Conservation (phyloP, 2,888 invertebrate species). For the Mythimna vitellina region DNA sequence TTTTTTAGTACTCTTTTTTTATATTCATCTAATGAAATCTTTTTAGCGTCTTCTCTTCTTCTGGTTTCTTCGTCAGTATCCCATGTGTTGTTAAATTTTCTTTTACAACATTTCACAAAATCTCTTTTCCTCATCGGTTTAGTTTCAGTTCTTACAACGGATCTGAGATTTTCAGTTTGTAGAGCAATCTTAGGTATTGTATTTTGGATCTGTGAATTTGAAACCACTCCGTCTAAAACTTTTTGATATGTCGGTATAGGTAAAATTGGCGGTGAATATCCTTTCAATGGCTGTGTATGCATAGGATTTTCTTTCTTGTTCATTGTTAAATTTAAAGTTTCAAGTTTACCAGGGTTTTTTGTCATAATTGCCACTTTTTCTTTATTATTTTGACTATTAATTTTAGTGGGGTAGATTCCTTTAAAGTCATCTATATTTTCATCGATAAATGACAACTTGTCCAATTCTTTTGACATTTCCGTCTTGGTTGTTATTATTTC, state of each 20-base stretch:
- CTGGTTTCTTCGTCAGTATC: slow-evolving; percentile 20
- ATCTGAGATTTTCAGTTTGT: slow-evolving; percentile 1
- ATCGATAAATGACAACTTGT: slow-evolving; percentile 47
- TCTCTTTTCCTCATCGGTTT: slow-evolving; percentile 33
- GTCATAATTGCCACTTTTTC: slow-evolving; percentile 16
- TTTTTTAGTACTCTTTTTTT: slow-evolving; percentile 65
- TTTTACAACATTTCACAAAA: slow-evolving; percentile 32
- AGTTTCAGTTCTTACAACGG: background rate
- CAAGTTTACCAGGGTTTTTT: slow-evolving; percentile 16
- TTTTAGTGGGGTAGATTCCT: background rate
- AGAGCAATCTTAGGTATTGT: background rate
- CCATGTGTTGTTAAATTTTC: slow-evolving; percentile 13
- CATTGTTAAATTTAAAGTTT: slow-evolving; percentile 13
- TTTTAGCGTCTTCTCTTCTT: slow-evolving; percentile 59
- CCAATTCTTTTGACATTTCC: slow-evolving; percentile 64
- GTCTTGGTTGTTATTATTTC: slow-evolving; percentile 59
- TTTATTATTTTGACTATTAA: slow-evolving; percentile 6
- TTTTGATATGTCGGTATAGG: slow-evolving; percentile 77
- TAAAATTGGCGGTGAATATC: slow-evolving; percentile 79
- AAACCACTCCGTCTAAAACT: slow-evolving; percentile 38
- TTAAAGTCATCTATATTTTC: slow-evolving; percentile 13
- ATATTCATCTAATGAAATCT: slow-evolving; percentile 76
- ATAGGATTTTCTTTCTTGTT: slow-evolving; percentile 6
- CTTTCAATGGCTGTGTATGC: slow-evolving; percentile 35
- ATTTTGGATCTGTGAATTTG: slow-evolving; percentile 15